Base-by-base conservation (phyloP, 2,888 invertebrate genomes). In the Euproctis similis region DNA sequence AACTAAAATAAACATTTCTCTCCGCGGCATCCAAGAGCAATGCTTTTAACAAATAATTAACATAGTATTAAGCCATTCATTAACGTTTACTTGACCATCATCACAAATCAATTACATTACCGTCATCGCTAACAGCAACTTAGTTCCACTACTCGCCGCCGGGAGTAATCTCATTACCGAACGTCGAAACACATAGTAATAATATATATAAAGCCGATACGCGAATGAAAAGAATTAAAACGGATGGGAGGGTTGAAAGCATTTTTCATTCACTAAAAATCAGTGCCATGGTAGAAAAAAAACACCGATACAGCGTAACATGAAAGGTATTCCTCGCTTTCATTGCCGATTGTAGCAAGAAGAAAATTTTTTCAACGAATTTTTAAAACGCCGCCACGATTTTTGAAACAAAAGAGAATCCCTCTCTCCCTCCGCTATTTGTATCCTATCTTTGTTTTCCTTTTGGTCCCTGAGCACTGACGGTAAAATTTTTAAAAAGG, bases 261-360 rank as follows among this genome's bases (percentile, higher is more conserved):
- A 36, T 52, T 51, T n/a, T 46, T 50, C 57, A 55, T 55, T 55
- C 49, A 52, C 46, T 58, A 47, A 59, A 59, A 59, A 57, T 55
- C 47, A 49, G 49, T 38, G 36, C 42, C 20, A 32, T 26, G 39
- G 40, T 44, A 21, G 39, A 37, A 51, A 46, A 52, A 52, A 44
- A 40, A 34, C 31, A n/a, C 26, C 45, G 45, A 53, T 50, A 50
- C 46, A 29, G 7, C 12, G 39, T 28, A 39, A 51, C 50, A 50
- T 47, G 46, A 56, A 53, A 50, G 43, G 45, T 42, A 46, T 50
- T n/a, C n/a, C 30, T 39, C 35, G 24, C 36, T 22, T 23, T 39
- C 39, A 44, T 31, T 36, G 39, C 33, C 31, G 54, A 54, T 51
- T 43, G 42, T 35, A 29, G 31, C 28, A 32, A 32, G 33, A 44